Base-by-base conservation (phyloP, 2,797 vertebrate genomes). In the Syngnathus rostellatus region DNA sequence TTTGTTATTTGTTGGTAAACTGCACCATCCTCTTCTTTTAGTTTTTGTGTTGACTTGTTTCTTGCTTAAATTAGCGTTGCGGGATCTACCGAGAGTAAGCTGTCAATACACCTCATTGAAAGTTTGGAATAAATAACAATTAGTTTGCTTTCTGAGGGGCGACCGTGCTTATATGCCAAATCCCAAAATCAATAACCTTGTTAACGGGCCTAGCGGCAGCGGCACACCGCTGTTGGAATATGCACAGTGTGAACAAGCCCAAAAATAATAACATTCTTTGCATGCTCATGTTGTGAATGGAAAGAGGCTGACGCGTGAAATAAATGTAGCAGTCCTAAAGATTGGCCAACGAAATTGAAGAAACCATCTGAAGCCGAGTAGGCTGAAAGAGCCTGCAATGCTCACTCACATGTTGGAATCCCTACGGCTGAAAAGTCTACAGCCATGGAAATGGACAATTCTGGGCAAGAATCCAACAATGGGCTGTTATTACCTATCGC, bases 131-230 rank as follows among this genome's bases (percentile, higher is more conserved):
- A 75, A 85, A 85, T 72, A 72, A 63, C 72, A 81, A 84, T 86
- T 81, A 80, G 68, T 72, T 67, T 71, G 69, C 79, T 80, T 82
- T 83, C 77, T 79, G 68, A 71, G 61, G 53, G 70, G 62, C n/a
- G 7, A 54, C 62, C 62, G 46, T 79, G 70, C 70, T 77, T 74
- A 65, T 67, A 67, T 54, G 71, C 66, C 69, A 67, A 71, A 68
- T 82, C 77, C 65, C 62, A 78, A 79, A 83, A 88, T 88, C 86
- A 84, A 88, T 87, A 85, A 82, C 71, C 80, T 82, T 79, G 75
- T 85, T 86, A 81, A 78, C 68, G 21, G 73, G 63, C 62, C 31
- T 31, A 69, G 57, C 23, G n/a, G 70, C 66, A 79, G 78, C 81
- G 75, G 75, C 71, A 81, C 66, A 61, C 76, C 76, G 75, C 43